Evolutionary conservation across 30 jellyfish, hydroid and myxozoan species (phyloP).

Genomic region (Hydractinia symbiolongicarpus): DNA sequence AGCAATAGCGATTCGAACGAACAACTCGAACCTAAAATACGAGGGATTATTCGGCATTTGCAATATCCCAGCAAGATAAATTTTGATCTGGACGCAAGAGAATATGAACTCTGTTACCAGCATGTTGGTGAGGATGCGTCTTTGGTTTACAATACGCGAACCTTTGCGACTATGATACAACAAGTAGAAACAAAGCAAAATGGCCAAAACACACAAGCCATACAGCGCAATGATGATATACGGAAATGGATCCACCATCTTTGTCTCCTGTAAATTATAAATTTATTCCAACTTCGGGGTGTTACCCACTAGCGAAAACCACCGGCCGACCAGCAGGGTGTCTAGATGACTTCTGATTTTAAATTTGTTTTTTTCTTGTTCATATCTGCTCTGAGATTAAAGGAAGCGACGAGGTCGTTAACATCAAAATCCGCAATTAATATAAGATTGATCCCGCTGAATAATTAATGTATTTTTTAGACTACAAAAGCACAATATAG

Average conservation of each 20-base stretch:
- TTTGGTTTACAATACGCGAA: slow-evolving; percentile 8
- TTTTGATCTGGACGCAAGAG: background rate
- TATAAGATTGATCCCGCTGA: too few species aligned
- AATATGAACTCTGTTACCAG: background rate
- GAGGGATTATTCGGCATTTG: background rate
- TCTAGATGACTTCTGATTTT: too few species aligned
- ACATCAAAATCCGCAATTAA: too few species aligned
- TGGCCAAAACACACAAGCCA: background rate
- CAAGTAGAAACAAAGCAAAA: background rate
- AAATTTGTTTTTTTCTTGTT: too few species aligned
- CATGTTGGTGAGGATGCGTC: slow-evolving; percentile 5
- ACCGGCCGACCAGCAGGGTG: too few species aligned
- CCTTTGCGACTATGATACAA: background rate
- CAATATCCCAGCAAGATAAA: background rate
- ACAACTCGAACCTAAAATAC: background rate
- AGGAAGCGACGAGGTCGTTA: too few species aligned
- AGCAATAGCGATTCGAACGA: background rate
- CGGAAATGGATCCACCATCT: background rate
- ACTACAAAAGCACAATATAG: too few species aligned
- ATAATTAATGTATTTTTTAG: too few species aligned
- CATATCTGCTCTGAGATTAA: too few species aligned
- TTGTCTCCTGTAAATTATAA: background rate
- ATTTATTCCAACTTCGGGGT: too few species aligned
- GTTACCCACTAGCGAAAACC: too few species aligned
- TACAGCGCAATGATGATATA: background rate